A percentile compares a stretch with the other conserved stretches of the same genome.
phyloP scores from a whole-genome alignment of 1,140 invertebrate species.

The Arctopsyche grandis region DNA sequence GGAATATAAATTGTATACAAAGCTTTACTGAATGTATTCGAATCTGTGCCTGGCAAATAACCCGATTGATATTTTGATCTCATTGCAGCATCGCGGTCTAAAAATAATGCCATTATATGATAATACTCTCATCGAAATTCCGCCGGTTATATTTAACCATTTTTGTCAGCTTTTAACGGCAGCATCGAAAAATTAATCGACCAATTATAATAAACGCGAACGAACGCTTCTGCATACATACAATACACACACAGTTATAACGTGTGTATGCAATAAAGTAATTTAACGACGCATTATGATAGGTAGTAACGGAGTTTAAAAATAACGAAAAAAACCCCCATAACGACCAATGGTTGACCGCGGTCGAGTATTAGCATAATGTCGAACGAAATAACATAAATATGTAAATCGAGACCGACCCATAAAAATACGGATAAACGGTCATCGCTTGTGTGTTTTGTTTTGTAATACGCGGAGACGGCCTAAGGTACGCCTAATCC shows the following conservation, averaged over 20 bases:
- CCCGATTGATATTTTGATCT: no score
- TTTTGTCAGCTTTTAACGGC: no score
- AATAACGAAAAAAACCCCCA: slow-evolving; percentile 10
- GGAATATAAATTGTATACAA: no score
- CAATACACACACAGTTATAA: background rate
- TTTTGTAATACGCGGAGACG: background rate
- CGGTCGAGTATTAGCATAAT: slow-evolving; percentile 22
- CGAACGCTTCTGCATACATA: background rate
- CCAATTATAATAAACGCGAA: background rate
- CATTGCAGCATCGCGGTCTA: no score
- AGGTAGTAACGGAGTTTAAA: background rate
- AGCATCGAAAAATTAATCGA: no score
- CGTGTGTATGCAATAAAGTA: background rate
- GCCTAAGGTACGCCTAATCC: slow-evolving; percentile 9
- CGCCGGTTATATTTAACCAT: no score
- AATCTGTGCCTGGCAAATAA: no score
- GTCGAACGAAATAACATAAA: slow-evolving; percentile 31
- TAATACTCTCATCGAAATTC: no score
- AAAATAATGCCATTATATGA: no score
- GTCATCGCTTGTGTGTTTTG: background rate
- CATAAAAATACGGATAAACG: slow-evolving; percentile 33
- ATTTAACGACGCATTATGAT: slow-evolving; percentile 10
- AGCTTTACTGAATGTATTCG: no score
- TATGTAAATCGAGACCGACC: slow-evolving; percentile 25
- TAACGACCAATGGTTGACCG: slow-evolving; percentile 1